Evolutionary conservation across 2,797 vertebrate species (phyloP), one percentile per base, ranked within the genome.

Genomic region (Pitangus sulphuratus): DNA sequence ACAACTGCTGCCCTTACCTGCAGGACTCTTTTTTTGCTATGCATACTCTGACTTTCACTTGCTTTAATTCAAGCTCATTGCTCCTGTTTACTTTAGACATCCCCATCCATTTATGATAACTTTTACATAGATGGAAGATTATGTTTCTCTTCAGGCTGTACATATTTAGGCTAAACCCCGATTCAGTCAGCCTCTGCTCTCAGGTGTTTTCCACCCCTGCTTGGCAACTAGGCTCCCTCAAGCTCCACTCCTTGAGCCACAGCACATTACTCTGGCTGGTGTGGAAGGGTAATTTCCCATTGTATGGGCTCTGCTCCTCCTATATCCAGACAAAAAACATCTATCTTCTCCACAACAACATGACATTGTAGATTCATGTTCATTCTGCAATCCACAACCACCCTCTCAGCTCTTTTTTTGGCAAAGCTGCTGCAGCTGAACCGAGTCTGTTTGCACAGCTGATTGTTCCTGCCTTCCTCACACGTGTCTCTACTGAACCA

Each of bases 361-460:
- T 9, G 48, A 68, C 30, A 4, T 3, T 51, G 60, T 80, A 90
- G 90, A 77, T 88, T 71, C 48, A 39, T 45, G 11, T 56, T 91
- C 70, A 25, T 21, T 77, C 65, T 75, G 40, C 44, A 74, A 65
- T 68, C 79, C 76, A 75, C 61, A 93, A 5, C 44, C 76, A 70
- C 76, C 40, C 60, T 94, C 72, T 84, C 72, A 50, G 81, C 68
- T 69, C 30, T 14, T 64, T 91, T 83, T 80, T 65, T 91, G 76
- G 90, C 85, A 84, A 70, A 82, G 48, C 56, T 65, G 70, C 86
- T 88, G 66, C 61, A 77, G 87, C 76, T 85, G 64, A 96, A 35
- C 33, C 22, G 31, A 40, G 79, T 8, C 90, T 64, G 37, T 96
- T 94, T 94, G 92, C 76, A 77, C 83, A 88, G 92, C 92, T 94